phyloP scores from a whole-genome alignment of 1,140 invertebrate species.

The Achatina immaculata region DNA sequence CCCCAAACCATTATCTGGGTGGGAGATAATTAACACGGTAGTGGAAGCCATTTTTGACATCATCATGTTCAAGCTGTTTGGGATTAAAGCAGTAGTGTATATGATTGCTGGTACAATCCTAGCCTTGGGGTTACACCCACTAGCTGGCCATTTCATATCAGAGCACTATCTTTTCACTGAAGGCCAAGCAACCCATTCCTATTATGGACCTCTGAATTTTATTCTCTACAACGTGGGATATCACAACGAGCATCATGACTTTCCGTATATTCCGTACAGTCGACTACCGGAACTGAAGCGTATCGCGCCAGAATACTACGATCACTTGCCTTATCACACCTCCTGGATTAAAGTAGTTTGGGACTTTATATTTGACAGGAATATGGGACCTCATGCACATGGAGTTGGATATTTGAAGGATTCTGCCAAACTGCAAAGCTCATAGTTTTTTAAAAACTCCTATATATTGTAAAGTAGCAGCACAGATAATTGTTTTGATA shows the following conservation, averaged over 20 bases:
- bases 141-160: conserved; percentile 98
- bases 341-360: conserved; percentile 83
- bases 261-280: conserved; percentile 67
- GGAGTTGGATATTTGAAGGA: conserved; percentile 52
- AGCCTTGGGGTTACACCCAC: conserved; percentile 96
- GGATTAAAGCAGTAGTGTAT: conserved; percentile 84
- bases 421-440: background rate
- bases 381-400: conserved; percentile 65
- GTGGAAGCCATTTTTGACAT: conserved; percentile 90
- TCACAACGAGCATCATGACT: conserved; percentile 73
- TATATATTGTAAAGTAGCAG: too few species aligned
- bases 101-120: conserved; percentile 88
- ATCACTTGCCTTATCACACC: conserved; percentile 90
- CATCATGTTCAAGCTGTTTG: conserved; percentile 83
- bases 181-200: conserved; percentile 97
- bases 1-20: conserved; percentile 84
- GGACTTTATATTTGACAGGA: conserved; percentile 67
- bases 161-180: conserved; percentile 99
- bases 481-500: too few species aligned
- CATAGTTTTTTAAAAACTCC: background rate
- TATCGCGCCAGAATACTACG: conserved; percentile 96
- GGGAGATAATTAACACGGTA: conserved; percentile 87
- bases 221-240: conserved; percentile 97
- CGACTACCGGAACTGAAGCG: conserved; percentile 75
- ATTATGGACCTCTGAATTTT: conserved; percentile 95